Base-by-base conservation (phyloP, 2,888 invertebrate genomes). In the Himalopsyche japonica region DNA sequence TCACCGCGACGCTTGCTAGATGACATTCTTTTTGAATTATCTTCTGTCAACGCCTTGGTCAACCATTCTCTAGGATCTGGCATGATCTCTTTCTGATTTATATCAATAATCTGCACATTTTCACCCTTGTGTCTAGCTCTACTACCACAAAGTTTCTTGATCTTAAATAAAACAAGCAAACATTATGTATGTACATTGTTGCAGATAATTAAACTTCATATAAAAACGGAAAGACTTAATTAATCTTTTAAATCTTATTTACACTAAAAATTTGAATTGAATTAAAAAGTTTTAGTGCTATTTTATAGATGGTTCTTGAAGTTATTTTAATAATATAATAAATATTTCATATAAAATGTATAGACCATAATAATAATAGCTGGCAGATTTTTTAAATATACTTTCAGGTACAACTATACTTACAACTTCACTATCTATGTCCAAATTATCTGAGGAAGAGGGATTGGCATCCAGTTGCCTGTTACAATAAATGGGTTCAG, bases 31-130 rank as follows among this genome's bases (percentile, higher is more conserved):
- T 88, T 92, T 88, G 87, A 93, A 87, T 94, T 95, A 79, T 95
- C 95, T 87, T 96, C 95, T 86, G 96, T 95, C 57, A 97, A 90
- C 0, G 96, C 95, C 88, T 97, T 97, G 3, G 96, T 94, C 88
- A 97, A 90, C 95, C 97, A 97, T 89, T 96, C 94, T 18, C 95
- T 94, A n/a, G 95, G 94, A 86, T 97, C 95, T 0, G 95, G 95
- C 87, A 97, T 90, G 0, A 97, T 95, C 88, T 97, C 95, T 87
- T 95, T 94, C 78, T 97, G 96, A 86, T 95, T 95, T 1, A 98
- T 95, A 88, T 98, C 97, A 20, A 98, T 95, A 82, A 98, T 93
- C 88, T 97, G 94, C 80, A 95, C 94, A 81, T 94, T 94, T 88
- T 94, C 94, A 47, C 93, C 92, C 85, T 93, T 93, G 1, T 94